Evolutionary conservation across 2,888 invertebrate species (phyloP).

Genomic region (Phlogophora meticulosa): DNA sequence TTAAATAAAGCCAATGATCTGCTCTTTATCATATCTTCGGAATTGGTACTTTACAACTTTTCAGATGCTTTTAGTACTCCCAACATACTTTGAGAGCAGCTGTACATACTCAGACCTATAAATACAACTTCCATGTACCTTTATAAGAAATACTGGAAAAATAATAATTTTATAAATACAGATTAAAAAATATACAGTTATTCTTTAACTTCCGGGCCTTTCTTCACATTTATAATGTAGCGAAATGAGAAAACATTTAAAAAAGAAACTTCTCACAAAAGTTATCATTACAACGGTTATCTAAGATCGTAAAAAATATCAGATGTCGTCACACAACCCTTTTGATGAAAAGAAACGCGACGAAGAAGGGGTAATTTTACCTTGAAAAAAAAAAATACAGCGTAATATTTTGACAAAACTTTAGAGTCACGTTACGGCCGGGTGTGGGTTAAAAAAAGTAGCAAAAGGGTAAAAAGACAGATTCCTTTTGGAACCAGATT

Average conservation of each 20-base stretch:
- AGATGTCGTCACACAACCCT: slow-evolving; percentile 79
- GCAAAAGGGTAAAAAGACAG: slow-evolving; percentile 65
- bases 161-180: slow-evolving; percentile 17
- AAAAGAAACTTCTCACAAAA: slow-evolving; percentile 62
- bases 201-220: slow-evolving; percentile 49
- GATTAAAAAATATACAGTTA: slow-evolving; percentile 45
- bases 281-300: slow-evolving; percentile 79
- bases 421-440: slow-evolving; percentile 84
- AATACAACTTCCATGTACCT: background rate
- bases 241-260: slow-evolving; percentile 51
- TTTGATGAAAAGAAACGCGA: slow-evolving; percentile 63
- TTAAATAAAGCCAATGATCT: slow-evolving; percentile 43
- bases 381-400: slow-evolving; percentile 80
- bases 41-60: slow-evolving; percentile 25
- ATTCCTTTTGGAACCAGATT: slow-evolving; percentile 67
- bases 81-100: background rate
- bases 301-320: slow-evolving; percentile 82
- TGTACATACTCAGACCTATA: background rate
- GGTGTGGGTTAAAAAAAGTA: slow-evolving; percentile 68
- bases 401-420: slow-evolving; percentile 90
- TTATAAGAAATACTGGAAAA: background rate
- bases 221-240: slow-evolving; percentile 32
- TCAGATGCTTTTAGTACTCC: slow-evolving; percentile 11
- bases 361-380: slow-evolving; percentile 79
- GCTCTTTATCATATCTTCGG: slow-evolving; percentile 28